phyloP scores from a whole-genome alignment of 2,113 vertebrate species.

The Zosterops pallidus region DNA sequence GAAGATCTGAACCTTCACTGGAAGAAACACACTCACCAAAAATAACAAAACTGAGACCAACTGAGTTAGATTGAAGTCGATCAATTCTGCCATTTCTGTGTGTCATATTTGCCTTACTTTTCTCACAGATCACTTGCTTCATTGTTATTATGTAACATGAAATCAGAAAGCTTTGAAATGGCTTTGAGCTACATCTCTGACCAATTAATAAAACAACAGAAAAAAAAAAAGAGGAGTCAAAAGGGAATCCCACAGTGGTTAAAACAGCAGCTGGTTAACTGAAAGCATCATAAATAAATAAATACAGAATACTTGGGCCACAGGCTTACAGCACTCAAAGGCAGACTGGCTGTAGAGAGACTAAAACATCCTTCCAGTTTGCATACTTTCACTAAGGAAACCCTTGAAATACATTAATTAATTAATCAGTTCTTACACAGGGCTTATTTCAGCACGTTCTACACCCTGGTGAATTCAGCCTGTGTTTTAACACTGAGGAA shows the following conservation, averaged over 20 bases:
- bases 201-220: background rate
- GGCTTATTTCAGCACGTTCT: background rate
- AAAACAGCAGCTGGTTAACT: conserved; percentile 12
- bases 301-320: background rate
- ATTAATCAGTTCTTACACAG: background rate
- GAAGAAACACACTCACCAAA: background rate
- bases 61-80: background rate
- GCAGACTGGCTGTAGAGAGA: background rate
- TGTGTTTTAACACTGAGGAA: background rate
- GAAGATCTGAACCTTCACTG: background rate
- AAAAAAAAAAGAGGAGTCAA: background rate
- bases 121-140: background rate
- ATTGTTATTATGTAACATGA: background rate
- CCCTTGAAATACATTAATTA: background rate
- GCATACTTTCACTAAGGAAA: background rate
- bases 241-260: background rate
- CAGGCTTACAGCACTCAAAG: background rate
- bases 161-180: background rate
- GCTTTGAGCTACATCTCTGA: background rate
- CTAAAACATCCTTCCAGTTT: background rate
- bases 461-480: background rate
- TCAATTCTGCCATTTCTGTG: background rate
- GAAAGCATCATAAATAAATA: conserved; percentile 31
- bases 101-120: background rate
- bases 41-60: background rate